Conservation (phyloP, 1,140 invertebrate species). For the Geopemphigus sp. region DNA sequence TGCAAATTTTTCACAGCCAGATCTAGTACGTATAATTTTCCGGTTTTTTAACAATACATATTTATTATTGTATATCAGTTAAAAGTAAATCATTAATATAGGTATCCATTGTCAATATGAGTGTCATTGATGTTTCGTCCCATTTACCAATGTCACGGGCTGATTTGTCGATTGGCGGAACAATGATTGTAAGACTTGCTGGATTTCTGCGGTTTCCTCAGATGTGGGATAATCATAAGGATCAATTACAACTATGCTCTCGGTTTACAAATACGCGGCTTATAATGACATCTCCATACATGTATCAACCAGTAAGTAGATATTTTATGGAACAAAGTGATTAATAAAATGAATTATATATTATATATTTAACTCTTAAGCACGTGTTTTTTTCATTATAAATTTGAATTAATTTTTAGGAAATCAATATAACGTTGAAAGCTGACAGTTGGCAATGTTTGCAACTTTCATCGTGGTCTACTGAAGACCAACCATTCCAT, state of each 20-base stretch:
- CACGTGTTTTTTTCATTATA: too few species aligned
- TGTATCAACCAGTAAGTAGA: constrained; percentile 48
- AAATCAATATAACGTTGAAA: constrained; percentile 39
- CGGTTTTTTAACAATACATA: background rate
- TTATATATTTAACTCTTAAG: too few species aligned
- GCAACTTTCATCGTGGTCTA: constrained; percentile 39
- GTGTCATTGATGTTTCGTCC: constrained; percentile 68
- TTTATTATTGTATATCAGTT: constrained; percentile 11
- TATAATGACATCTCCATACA: constrained; percentile 48
- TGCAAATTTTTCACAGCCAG: constrained; percentile 80
- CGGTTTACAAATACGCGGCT: constrained; percentile 28
- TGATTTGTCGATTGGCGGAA: constrained; percentile 65
- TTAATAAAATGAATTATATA: too few species aligned
- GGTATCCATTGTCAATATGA: constrained; percentile 76
- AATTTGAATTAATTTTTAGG: constrained; percentile 25
- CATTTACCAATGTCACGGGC: constrained; percentile 60
- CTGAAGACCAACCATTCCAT: constrained; percentile 45
- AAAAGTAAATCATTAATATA: constrained; percentile 52
- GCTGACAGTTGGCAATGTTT: constrained; percentile 36
- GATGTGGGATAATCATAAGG: constrained; percentile 66
- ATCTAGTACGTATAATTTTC: constrained; percentile 58
- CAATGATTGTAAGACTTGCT: constrained; percentile 71
- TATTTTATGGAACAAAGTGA: too few species aligned
- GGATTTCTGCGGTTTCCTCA: constrained; percentile 77
- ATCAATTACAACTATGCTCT: constrained; percentile 71